Conservation (phyloP, 1,140 invertebrate species). For the Andricus grossulariae region DNA sequence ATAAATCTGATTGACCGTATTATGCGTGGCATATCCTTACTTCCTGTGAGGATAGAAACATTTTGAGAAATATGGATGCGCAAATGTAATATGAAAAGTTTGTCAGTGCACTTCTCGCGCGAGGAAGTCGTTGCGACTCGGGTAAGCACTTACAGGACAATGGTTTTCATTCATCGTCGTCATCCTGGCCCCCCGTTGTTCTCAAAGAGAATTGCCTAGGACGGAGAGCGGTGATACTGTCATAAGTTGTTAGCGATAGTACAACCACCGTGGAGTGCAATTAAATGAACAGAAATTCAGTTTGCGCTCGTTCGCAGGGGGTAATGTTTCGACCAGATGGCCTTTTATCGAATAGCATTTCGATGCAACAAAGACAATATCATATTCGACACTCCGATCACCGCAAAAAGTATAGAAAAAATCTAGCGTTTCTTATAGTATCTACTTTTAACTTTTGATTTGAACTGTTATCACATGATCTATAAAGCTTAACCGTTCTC, state of each 20-base stretch:
- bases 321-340: slow-evolving; percentile 40
- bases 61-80: not conserved
- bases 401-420: too few relatives aligned
- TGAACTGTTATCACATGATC: too few relatives aligned
- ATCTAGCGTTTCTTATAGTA: too few relatives aligned
- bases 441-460: too few relatives aligned
- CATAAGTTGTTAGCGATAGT: slow-evolving; percentile 66
- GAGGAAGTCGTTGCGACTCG: slow-evolving; percentile 32
- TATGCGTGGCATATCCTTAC: too few relatives aligned
- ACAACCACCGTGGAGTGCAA: slow-evolving; percentile 49
- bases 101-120: slow-evolving; percentile 11
- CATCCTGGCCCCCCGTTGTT: slow-evolving; percentile 38
- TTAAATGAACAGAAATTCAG: slow-evolving; percentile 66
- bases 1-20: too few relatives aligned
- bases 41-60: not conserved
- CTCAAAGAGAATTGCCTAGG: slow-evolving; percentile 52
- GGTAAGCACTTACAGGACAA: slow-evolving; percentile 22
- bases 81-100: slow-evolving; percentile 37
- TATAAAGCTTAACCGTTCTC: too few relatives aligned
- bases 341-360: slow-evolving; percentile 55
- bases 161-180: slow-evolving; percentile 49
- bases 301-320: slow-evolving; percentile 46
- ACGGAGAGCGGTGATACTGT: slow-evolving; percentile 57
- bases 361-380: slow-evolving; percentile 45
- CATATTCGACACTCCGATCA: slow-evolving; percentile 9